Percentiles rank a stretch among this genome's conserved stretches.
Evolutionary conservation across 2,888 invertebrate genomes (phyloP).

Genomic region (Acrocera orbiculus): DNA sequence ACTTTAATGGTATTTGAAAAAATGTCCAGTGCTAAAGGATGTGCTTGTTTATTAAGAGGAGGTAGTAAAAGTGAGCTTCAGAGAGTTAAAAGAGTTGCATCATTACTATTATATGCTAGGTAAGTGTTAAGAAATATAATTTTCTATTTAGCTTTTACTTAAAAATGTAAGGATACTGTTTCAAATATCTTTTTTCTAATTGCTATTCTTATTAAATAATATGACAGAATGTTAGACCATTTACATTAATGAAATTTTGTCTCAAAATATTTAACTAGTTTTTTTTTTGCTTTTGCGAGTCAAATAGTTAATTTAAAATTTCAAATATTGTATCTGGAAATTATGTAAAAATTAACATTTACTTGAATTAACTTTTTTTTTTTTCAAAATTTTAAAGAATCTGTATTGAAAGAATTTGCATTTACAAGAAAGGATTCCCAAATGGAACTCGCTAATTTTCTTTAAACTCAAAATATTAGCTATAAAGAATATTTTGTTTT

Average conservation of each 20-base stretch:
- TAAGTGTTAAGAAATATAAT: conserved; percentile 2
- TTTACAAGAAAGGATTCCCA: too few species aligned
- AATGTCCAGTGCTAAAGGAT: conserved; percentile 65
- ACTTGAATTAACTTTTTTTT: too few species aligned
- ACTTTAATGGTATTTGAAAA: conserved; percentile 90
- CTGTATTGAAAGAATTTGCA: too few species aligned
- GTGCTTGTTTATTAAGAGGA: conserved; percentile 76
- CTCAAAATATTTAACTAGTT: too few species aligned
- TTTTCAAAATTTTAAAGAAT: too few species aligned
- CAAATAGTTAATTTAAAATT: too few species aligned
- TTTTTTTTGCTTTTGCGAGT: too few species aligned
- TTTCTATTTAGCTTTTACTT: neutral
- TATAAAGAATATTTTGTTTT: too few species aligned
- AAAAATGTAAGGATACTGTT: neutral
- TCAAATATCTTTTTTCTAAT: neutral
- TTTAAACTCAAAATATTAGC: too few species aligned
- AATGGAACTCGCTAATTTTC: too few species aligned
- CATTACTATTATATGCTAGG: conserved; percentile 48
- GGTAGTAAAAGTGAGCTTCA: conserved; percentile 56
- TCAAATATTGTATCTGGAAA: too few species aligned
- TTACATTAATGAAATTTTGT: neutral
- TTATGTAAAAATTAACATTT: too few species aligned
- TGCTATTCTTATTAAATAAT: neutral
- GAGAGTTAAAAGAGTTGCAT: conserved; percentile 66
- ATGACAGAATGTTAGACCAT: neutral